Percentiles rank a stretch among this genome's conserved stretches.
Conservation (phyloP, 2,888 invertebrate genomes). For the Tachina lurida region DNA sequence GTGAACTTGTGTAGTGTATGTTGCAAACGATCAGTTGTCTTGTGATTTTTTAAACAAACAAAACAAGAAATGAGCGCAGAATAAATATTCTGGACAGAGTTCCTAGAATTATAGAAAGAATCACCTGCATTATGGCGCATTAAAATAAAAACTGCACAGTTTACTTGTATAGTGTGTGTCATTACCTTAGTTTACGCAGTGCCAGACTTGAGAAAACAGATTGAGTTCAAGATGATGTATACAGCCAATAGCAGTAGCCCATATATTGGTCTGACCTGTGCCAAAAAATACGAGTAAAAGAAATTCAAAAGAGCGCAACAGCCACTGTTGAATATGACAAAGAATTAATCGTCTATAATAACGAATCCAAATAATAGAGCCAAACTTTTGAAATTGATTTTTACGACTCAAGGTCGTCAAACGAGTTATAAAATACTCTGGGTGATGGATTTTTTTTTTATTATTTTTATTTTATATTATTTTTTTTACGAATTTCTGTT, state of each 20-base stretch:
- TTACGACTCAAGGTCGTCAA: slow-evolving; percentile 81
- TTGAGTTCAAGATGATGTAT: slow-evolving; percentile 13
- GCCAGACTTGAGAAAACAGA: slow-evolving; percentile 12
- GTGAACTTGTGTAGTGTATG: too few relatives aligned
- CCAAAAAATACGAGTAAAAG: slow-evolving; percentile 7
- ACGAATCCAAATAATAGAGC: slow-evolving; percentile 59
- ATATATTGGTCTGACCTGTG: neutral
- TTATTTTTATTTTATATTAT: slow-evolving; percentile 39
- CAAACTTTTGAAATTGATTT: slow-evolving; percentile 73
- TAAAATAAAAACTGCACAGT: too few relatives aligned
- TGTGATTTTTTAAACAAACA: too few relatives aligned
- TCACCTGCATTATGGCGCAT: too few relatives aligned
- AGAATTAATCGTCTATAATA: slow-evolving; percentile 27
- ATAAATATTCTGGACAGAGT: too few relatives aligned
- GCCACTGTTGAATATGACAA: slow-evolving; percentile 43
- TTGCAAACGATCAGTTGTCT: too few relatives aligned
- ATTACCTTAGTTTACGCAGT: too few relatives aligned
- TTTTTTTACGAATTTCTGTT: slow-evolving; percentile 36
- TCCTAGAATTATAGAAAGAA: too few relatives aligned
- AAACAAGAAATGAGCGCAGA: too few relatives aligned
- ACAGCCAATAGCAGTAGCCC: slow-evolving; percentile 4
- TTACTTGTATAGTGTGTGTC: too few relatives aligned
- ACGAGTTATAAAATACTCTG: slow-evolving; percentile 75
- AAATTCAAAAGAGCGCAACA: slow-evolving; percentile 16
- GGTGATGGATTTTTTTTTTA: slow-evolving; percentile 58